Base-by-base conservation (phyloP, 2,797 vertebrate genomes). In the Chrysocyon brachyurus region DNA sequence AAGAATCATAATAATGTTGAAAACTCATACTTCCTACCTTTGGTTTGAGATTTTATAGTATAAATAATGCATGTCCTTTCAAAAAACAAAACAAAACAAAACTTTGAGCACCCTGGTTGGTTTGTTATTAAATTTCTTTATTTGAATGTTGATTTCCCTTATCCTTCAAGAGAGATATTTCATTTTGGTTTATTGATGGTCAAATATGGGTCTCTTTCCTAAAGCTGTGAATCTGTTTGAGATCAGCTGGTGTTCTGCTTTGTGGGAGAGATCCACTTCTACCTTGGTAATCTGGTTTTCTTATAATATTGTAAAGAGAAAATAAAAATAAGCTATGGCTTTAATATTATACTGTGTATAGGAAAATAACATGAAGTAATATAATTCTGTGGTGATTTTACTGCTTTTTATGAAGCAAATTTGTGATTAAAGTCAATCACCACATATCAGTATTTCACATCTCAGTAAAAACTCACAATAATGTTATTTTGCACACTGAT, bases 101-200 rank as follows among this genome's bases (percentile, higher is more conserved):
- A 28, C 12, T 87, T 66, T 87, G 84, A 93, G 49, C 24, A 61
- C 19, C 24, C 14, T 64, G 19, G 52, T 46, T 96, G 81, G 15
- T 22, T 87, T 63, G 21, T 91, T 95, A 93, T 68, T 94, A 79
- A 70, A 49, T 63, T 89, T 87, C 66, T 93, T 56, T 81, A 66
- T 96, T 87, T 96, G 40, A 96, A 94, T 95, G 83, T 17, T 90
- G 54, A 84, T 94, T 96, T 93, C 49, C n/a, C 75, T 97, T 93
- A 56, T 87, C 36, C 40, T 96, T 97, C 66, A n/a, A 90, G 75
- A 93, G 75, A 85, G 59, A 96, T 12, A 88, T 85, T 97, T 97
- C n/a, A 87, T 94, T 94, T 96, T 95, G 49, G 73, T 79, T 97
- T 77, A 79, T 33, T 94, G 87, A 82, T 95, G 93, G n/a, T 92